Evolutionary conservation across 2,113 vertebrate genomes (phyloP).

Genomic region (Eira barbara): DNA sequence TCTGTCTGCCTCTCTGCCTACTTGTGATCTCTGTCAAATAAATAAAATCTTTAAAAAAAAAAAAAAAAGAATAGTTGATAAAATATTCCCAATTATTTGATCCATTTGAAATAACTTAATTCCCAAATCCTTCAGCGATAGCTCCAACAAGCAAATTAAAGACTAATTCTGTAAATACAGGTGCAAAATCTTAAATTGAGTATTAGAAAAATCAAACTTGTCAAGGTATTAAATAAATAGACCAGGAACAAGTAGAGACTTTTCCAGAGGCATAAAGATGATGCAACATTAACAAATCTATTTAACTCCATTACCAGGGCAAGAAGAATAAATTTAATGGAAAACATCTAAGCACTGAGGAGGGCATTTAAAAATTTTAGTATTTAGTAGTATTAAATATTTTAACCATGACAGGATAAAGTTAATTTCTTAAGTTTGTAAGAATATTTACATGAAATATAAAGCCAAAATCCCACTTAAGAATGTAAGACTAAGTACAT

Average conservation of each 20-base stretch:
- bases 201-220: background rate
- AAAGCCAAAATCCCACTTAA: background rate
- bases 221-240: background rate
- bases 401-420: background rate
- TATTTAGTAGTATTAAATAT: background rate
- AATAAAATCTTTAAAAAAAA: too few relatives aligned
- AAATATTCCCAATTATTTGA: slow-evolving; percentile 5
- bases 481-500: background rate
- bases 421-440: background rate
- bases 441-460: background rate
- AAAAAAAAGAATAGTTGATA: background rate
- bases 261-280: background rate
- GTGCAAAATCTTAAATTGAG: background rate
- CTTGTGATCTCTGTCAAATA: too few relatives aligned
- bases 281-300: background rate
- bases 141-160: background rate
- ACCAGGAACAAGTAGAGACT: background rate
- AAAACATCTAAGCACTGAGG: background rate
- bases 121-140: background rate
- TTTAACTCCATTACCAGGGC: background rate
- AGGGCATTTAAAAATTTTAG: background rate
- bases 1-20: too few relatives aligned
- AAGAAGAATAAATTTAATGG: background rate
- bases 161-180: background rate
- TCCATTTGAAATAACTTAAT: background rate